Percentiles rank a stretch among this genome's conserved stretches.
Conservation (phyloP, 2,113 vertebrate genomes). For the Triplophysa rosa region DNA sequence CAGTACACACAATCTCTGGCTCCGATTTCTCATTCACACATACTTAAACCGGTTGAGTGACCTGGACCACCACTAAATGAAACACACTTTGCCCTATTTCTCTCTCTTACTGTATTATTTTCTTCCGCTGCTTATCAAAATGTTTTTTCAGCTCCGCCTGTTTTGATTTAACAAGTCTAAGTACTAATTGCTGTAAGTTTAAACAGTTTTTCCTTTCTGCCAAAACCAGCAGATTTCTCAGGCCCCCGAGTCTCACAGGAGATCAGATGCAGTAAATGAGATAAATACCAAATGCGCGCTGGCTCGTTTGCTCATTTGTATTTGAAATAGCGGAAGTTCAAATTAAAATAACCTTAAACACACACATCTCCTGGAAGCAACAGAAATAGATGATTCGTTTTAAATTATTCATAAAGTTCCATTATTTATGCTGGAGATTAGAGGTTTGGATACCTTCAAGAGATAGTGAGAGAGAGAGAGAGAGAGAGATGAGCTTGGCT, state of each 20-base stretch:
- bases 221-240: conserved; percentile 54
- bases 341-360: conserved; percentile 79
- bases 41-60: not conserved
- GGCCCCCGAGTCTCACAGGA: conserved; percentile 53
- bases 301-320: conserved; percentile 69
- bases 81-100: not conserved
- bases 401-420: conserved; percentile 79
- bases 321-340: conserved; percentile 71
- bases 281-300: conserved; percentile 66
- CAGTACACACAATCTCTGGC: not conserved
- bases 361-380: conserved; percentile 69
- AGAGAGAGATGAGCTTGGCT: conserved; percentile 48
- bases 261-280: conserved; percentile 49
- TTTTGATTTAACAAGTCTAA: conserved; percentile 54
- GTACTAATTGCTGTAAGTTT: conserved; percentile 56
- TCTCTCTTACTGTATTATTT: not conserved
- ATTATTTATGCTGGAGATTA: conserved; percentile 82
- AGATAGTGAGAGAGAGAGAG: conserved; percentile 26
- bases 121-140: not conserved
- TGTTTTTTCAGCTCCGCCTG: conserved; percentile 2
- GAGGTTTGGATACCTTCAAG: conserved; percentile 72
- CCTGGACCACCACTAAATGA: conserved; percentile 10
- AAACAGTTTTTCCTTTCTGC: conserved; percentile 55
- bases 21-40: not conserved
- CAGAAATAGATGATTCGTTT: conserved; percentile 69